Base-by-base conservation (phyloP, 2,888 invertebrate genomes). In the Endomychus coccineus region DNA sequence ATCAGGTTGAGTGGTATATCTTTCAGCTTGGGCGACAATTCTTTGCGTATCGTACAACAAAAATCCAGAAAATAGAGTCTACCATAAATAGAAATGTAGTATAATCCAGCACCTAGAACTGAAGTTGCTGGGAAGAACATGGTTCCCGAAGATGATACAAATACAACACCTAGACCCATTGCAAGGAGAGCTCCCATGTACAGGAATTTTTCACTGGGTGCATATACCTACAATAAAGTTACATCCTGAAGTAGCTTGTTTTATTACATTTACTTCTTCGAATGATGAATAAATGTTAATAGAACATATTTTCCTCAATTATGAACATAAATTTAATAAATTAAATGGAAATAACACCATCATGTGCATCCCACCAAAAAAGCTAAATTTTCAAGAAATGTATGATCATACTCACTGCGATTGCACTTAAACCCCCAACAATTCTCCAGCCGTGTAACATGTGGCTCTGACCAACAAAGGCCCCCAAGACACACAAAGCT, bases 151-250 rank as follows among this genome's bases (percentile, higher is more conserved):
- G 91, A 90, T 9, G 96, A 86, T 13, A 84, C 91, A 63, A 97
- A 90, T 4, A 98, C 95, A 3, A 91, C 83, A 27, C 96, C 97
- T 13, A 98, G 70, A 3, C 97, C 97, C 75, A 96, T 89, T 2
- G 92, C 94, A 19, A 98, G 71, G 0, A 97, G 95, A 3, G 90
- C 97, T 36, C 90, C 90, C 89, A 95, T 89, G 59, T 82, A 83
- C 31, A 98, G 71, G 67, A 98, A 98, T 62, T 92, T 90, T 51
- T 97, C 96, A 59, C 88, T 94, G 2, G 97, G 98, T 2, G 97
- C 97, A 70, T 94, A 96, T 29, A 87, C 59, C 65, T 65, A 35
- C 17, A 29, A 21, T 10, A 16, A 32, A 19, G n/a, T n/a, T n/a
- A n/a, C n/a, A n/a, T n/a, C n/a, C n/a, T n/a, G n/a, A n/a, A n/a